Evolutionary conservation across 2,888 invertebrate genomes (phyloP), one percentile per base, ranked within the genome.

Genomic region (Oxyscelio sp.): DNA sequence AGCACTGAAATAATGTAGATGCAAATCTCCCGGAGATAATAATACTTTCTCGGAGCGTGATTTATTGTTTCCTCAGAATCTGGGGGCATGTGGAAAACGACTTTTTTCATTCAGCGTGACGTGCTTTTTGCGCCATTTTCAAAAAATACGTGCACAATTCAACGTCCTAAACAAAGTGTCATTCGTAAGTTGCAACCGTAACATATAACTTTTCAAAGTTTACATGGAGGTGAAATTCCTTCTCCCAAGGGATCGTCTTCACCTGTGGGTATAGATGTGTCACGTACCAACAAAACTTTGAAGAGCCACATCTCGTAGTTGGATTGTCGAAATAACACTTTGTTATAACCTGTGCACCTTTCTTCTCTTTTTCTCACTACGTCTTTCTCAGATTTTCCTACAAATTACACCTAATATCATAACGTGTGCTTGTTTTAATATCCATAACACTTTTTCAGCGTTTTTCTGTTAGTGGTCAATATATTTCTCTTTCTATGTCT

Each of bases 1-100:
- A 80, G 61, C 75, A 56, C 61, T 59, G 71, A 77, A 85, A 85
- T 81, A 85, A 80, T 80, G 84, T 85, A 84, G 84, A 84, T 80
- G 84, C 80, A 80, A 84, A 84, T 84, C 80, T 75, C 56, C 38
- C 56, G 11, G 71, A 75, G 80, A 84, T 77, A 77, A 80, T 84
- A 84, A 63, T 71, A 70, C 70, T 71, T 77, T 80, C 52, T 54
- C 59, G 59, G 59, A 58, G 58, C 48, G 15, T 58, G 73, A 83
- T 83, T 83, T 78, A 78, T 83, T 73, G 66, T 77, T 83, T 83
- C 58, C 77, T 77, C 54, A 54, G 48, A 65, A 66, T 77, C 54
- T 59, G 54, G 65, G 58, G 58, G 43, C 75, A 61, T 22, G 80
- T 52, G 71, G 61, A 27, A 34, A 48, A 38, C 45, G 61, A 40